Evolutionary conservation across 2,797 vertebrate species (phyloP), one percentile per base, ranked within the genome.

Genomic region (Enteromius argenteus): DNA sequence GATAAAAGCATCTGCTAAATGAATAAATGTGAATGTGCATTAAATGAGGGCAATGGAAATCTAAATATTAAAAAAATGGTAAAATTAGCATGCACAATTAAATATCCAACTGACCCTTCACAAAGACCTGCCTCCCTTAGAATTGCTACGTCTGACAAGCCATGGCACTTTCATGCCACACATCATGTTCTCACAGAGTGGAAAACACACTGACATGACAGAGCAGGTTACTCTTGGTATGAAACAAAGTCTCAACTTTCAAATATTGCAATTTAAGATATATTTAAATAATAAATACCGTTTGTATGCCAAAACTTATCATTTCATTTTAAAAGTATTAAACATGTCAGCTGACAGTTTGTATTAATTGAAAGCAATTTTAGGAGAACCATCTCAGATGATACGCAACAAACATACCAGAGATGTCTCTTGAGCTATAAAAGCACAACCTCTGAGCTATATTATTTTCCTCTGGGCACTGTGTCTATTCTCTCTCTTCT

Each of bases 401-500:
- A 46, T 32, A 5, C 3, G 0, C 6, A 83, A 67, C 35, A 67
- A 68, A 44, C 23, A 44, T n/a, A 46, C 5, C 27, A 42, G 60
- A 67, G n/a, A 77, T 68, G 30, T 77, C n/a, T 58, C 51, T 67
- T 67, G 51, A 76, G 73, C 19, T 39, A 49, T 51, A 35, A 21
- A 53, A 76, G 73, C 15, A 58, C 27, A 56, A 53, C 44, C 64
- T 69, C 32, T 37, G 37, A 53, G 32, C 19, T 10, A 69, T 21
- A 53, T 62, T 80, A 53, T 69, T 77, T 58, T 76, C 37, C 39
- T 71, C 51, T 71, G 19, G 19, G 66, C 42, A 71, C 75, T 71
- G 21, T 53, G 42, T 35, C 51, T 60, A 42, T 42, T 72, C 53
- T 51, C 27, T 71, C 42, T 71, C n/a, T 39, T 78, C 53, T 83